phyloP scores from a whole-genome alignment of 2,888 invertebrate species.

The Hyposoter dolosus region DNA sequence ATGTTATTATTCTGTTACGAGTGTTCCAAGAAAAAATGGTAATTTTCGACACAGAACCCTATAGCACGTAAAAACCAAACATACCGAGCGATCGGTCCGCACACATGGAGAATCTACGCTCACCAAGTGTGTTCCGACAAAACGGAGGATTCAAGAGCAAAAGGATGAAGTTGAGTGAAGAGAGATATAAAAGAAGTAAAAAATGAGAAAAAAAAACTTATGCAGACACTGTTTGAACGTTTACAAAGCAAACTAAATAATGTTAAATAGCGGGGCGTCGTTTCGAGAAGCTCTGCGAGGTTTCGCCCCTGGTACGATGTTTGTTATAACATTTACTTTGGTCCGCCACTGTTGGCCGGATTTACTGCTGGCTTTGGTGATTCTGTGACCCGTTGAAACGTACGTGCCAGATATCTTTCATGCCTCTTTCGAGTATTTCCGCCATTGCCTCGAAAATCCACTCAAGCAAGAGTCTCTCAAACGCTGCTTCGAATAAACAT shows the following conservation, averaged over 20 bases:
- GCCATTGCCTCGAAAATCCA: conserved; percentile 72
- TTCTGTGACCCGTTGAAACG: conserved; percentile 76
- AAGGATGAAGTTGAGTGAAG: conserved; percentile 16
- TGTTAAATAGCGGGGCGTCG: conserved; percentile 83
- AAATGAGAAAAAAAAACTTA: conserved; percentile 74
- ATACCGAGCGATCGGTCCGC: conserved; percentile 73
- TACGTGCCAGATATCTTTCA: conserved; percentile 81
- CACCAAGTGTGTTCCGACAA: conserved; percentile 33
- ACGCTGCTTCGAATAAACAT: neutral
- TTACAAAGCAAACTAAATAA: conserved; percentile 84
- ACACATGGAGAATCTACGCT: conserved; percentile 79
- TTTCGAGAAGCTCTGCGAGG: conserved; percentile 70
- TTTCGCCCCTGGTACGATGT: conserved; percentile 74
- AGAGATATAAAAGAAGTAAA: neutral
- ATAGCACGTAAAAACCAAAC: conserved; percentile 81
- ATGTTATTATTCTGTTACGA: neutral
- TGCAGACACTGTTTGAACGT: conserved; percentile 82
- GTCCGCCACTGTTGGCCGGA: conserved; percentile 80
- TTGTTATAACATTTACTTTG: conserved; percentile 84
- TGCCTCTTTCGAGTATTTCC: conserved; percentile 74
- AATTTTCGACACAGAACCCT: conserved; percentile 55
- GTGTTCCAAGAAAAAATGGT: conserved; percentile 38
- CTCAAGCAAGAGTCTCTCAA: conserved; percentile 42
- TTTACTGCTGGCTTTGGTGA: conserved; percentile 75
- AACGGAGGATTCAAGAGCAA: conserved; percentile 33